Conservation (phyloP, 2,113 vertebrate genomes). For the Paradisaea rubra region DNA sequence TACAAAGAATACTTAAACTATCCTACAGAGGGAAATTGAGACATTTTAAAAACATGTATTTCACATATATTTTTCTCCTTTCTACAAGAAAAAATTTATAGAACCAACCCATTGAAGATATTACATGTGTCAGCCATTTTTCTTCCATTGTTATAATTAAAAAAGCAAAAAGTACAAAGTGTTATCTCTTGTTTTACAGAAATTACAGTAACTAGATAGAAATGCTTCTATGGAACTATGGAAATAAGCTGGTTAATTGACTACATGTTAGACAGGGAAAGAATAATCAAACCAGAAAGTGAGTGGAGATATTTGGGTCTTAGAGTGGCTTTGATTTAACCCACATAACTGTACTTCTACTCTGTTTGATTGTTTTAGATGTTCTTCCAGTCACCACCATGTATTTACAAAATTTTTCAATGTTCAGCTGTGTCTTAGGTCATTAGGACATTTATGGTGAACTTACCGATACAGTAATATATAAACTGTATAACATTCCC, state of each 20-base stretch:
- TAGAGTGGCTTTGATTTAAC: not conserved
- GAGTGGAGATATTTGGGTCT: not conserved
- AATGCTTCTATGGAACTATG: not conserved
- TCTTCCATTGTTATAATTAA: not conserved
- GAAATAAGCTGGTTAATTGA: not conserved
- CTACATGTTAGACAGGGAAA: not conserved
- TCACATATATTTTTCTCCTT: not conserved
- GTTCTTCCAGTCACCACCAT: not conserved
- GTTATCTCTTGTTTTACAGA: not conserved
- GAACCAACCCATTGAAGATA: not conserved
- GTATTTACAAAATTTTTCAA: not conserved
- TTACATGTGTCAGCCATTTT: not conserved
- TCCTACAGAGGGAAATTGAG: not conserved
- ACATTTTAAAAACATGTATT: not conserved
- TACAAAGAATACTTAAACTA: not conserved
- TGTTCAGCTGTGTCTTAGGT: not conserved
- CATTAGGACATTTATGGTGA: not conserved
- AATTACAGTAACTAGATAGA: not conserved
- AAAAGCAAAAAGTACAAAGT: not conserved
- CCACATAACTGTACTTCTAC: not conserved
- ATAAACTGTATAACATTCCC: not conserved
- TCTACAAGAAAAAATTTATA: not conserved
- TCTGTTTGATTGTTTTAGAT: not conserved
- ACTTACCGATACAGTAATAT: not conserved
- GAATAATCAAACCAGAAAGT: not conserved